Evolutionary conservation across 30 jellyfish, hydroid and myxozoan genomes (phyloP).

Genomic region (Catostylus mosaicus): DNA sequence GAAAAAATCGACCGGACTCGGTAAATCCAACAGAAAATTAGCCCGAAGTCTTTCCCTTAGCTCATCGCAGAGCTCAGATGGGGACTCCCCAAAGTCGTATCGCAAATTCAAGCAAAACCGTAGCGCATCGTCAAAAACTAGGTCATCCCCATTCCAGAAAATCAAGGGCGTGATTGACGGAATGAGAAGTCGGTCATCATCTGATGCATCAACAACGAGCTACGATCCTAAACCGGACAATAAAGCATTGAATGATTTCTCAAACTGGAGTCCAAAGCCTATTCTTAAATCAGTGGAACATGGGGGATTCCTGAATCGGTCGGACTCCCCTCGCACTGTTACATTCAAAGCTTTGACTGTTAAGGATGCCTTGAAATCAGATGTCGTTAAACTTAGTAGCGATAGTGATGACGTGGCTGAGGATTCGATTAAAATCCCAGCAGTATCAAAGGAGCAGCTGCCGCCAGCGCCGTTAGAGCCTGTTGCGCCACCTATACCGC

Average conservation of each 20-base stretch:
- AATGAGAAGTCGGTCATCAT: conserved; percentile 76
- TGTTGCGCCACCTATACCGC: conserved; percentile 40
- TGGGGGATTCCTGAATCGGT: conserved; percentile 18
- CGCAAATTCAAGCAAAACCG: conserved; percentile 70
- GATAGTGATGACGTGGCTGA: conserved; percentile 52
- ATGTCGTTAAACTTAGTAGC: conserved; percentile 40
- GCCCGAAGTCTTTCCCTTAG: conserved; percentile 62
- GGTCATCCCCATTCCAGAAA: conserved; percentile 64
- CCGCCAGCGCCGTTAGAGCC: conserved; percentile 49
- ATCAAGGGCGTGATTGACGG: conserved; percentile 68
- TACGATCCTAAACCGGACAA: conserved; percentile 15
- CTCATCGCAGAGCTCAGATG: conserved; percentile 67
- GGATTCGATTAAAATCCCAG: conserved; percentile 28
- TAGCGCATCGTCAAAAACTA: conserved; percentile 18
- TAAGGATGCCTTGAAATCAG: conserved; percentile 15
- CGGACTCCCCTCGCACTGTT: conserved; percentile 61
- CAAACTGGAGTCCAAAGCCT: conserved; percentile 58
- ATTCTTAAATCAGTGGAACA: conserved; percentile 35
- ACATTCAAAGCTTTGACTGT: conserved; percentile 38
- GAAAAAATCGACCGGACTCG: neutral
- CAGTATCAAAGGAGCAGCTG: conserved; percentile 35
- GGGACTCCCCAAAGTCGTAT: conserved; percentile 68
- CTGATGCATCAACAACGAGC: conserved; percentile 76
- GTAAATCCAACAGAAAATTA: conserved; percentile 12
- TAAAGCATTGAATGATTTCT: neutral